Percentiles rank a stretch among this genome's conserved stretches.
Conservation (phyloP, 1,140 invertebrate species). For the Epicauta chinensis region DNA sequence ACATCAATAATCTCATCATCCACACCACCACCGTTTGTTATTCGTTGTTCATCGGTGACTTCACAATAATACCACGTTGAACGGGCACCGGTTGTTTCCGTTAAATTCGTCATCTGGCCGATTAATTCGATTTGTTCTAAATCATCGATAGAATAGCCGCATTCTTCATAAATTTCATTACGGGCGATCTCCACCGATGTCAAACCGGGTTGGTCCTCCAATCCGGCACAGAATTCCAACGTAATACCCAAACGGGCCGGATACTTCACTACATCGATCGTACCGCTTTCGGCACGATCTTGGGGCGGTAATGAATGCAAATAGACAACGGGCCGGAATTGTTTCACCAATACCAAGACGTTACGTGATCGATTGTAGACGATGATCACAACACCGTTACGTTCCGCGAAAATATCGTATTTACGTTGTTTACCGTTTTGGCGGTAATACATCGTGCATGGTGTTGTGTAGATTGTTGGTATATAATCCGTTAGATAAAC, state of each 20-base stretch:
- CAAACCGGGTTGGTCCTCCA: conserved; percentile 79
- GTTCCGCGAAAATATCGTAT: conserved; percentile 61
- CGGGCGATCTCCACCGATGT: conserved; percentile 69
- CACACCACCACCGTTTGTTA: conserved; percentile 49
- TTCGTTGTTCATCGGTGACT: conserved; percentile 85
- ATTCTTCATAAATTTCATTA: conserved; percentile 89
- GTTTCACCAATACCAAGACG: conserved; percentile 78
- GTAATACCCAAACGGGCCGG: conserved; percentile 69
- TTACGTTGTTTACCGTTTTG: conserved; percentile 53
- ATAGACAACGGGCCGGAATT: conserved; percentile 83
- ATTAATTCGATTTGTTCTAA: conserved; percentile 51
- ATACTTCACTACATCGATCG: conserved; percentile 68
- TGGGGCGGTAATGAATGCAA: conserved; percentile 50
- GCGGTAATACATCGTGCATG: conserved; percentile 25
- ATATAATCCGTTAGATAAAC: conserved; percentile 28
- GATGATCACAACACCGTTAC: conserved; percentile 74
- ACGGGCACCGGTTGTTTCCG: conserved; percentile 62
- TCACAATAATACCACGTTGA: conserved; percentile 86
- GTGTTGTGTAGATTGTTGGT: conserved; percentile 31
- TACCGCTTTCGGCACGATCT: conserved; percentile 43
- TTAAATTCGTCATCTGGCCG: conserved; percentile 64
- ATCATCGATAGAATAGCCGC: conserved; percentile 81
- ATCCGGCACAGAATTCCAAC: conserved; percentile 90
- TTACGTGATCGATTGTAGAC: conserved; percentile 74
- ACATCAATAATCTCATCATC: conserved; percentile 60